Evolutionary conservation across 2,113 vertebrate genomes (phyloP).

Genomic region (Manacus vitellinus): DNA sequence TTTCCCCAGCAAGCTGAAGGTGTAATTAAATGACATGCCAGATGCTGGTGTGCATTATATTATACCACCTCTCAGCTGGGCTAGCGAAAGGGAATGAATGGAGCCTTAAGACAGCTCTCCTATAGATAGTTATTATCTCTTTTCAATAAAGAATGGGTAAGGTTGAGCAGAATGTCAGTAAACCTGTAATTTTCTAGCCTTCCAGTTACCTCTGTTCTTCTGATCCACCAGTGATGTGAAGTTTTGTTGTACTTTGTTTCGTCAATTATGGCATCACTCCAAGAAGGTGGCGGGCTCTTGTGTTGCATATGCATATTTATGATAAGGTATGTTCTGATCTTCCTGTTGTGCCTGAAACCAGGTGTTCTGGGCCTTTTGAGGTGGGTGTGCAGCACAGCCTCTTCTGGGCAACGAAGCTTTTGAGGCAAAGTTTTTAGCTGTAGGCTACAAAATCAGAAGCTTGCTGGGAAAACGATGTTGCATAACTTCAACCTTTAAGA

Average conservation of each 20-base stretch:
- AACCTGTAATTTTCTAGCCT: slow-evolving; percentile 66
- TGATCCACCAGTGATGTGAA: slow-evolving; percentile 41
- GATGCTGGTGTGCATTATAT: slow-evolving; percentile 6
- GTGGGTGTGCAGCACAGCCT: not conserved
- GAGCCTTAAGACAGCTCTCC: slow-evolving; percentile 53
- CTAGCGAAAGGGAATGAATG: slow-evolving; percentile 32
- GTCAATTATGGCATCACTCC: slow-evolving; percentile 38
- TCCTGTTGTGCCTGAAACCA: slow-evolving; percentile 27
- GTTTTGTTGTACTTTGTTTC: slow-evolving; percentile 48
- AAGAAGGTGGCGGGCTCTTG: not conserved
- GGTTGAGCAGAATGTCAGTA: slow-evolving; percentile 56
- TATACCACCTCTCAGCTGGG: slow-evolving; percentile 34
- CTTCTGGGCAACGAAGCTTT: not conserved
- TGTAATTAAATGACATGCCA: slow-evolving; percentile 56
- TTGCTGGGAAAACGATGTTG: not conserved
- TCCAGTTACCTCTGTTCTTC: slow-evolving; percentile 43
- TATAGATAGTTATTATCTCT: slow-evolving; percentile 60
- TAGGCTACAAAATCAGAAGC: not conserved
- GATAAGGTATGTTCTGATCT: not conserved
- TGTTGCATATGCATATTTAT: slow-evolving; percentile 9
- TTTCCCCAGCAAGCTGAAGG: slow-evolving; percentile 33
- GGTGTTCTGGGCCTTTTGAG: slow-evolving; percentile 25
- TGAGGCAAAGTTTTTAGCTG: not conserved
- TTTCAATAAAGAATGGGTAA: slow-evolving; percentile 61
- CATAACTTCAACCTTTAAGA: not conserved